Evolutionary conservation across 2,888 invertebrate species (phyloP).

Genomic region (Synergus gifuensis): DNA sequence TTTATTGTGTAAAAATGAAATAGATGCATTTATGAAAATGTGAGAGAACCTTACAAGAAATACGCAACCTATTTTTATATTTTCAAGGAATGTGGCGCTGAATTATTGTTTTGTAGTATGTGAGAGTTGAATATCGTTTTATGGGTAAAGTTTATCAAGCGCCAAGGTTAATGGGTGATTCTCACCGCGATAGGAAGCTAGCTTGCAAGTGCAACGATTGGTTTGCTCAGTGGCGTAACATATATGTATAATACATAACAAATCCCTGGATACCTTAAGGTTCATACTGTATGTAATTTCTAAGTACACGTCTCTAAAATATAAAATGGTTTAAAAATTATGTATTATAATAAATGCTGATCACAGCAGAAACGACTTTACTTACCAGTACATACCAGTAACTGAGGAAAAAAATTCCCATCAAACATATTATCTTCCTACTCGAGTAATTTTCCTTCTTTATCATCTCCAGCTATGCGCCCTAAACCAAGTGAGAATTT

Average conservation of each 20-base stretch:
- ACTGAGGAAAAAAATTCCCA: background rate
- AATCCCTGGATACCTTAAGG: background rate
- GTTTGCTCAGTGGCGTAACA: constrained; percentile 1
- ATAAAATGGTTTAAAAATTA: background rate
- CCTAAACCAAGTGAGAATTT: background rate
- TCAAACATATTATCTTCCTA: background rate
- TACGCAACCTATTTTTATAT: background rate
- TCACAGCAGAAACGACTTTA: background rate
- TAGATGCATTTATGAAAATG: too few relatives aligned
- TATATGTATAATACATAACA: background rate
- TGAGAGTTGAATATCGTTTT: constrained; percentile 19
- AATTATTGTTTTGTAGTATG: background rate
- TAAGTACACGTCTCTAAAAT: background rate
- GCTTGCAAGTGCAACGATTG: constrained; percentile 17
- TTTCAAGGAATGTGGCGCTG: background rate
- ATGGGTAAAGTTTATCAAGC: constrained; percentile 23
- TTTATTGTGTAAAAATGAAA: background rate
- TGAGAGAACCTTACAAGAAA: too few relatives aligned
- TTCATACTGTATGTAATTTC: background rate
- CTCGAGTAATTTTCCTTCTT: constrained; percentile 2
- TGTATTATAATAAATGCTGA: background rate
- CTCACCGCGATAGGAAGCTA: constrained; percentile 14
- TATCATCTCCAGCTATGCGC: background rate
- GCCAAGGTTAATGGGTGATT: constrained; percentile 17
- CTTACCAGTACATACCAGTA: background rate